Percentiles rank a stretch among this genome's conserved stretches.
Evolutionary conservation across 2,888 invertebrate genomes (phyloP).

Genomic region (Rhyacophila evoluta): DNA sequence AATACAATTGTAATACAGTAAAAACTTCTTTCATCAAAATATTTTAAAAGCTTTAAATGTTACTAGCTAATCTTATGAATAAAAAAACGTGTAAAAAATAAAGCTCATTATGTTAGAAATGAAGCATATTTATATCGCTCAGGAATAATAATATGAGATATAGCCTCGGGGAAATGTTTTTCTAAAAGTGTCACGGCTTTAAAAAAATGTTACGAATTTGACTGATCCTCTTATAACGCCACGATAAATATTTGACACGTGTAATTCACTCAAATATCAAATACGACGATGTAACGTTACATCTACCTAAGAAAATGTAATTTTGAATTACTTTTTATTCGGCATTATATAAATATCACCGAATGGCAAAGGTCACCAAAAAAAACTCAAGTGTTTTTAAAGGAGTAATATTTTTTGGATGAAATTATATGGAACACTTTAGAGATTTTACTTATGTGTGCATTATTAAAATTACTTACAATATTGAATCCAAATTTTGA

Average conservation of each 20-base stretch:
- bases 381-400: no score
- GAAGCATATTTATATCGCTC: neutral
- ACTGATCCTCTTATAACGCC: neutral
- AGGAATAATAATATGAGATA: neutral
- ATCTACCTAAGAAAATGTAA: no score
- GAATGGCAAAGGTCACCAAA: no score
- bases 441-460: no score
- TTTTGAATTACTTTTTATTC: no score
- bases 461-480: no score
- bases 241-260: neutral
- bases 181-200: neutral
- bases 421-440: no score
- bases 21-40: neutral
- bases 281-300: no score
- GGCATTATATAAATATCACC: no score
- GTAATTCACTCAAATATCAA: no score
- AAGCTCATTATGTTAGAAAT: neutral
- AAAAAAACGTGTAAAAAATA: neutral
- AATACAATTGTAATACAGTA: neutral
- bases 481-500: no score
- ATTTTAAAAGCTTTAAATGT: neutral
- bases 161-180: neutral
- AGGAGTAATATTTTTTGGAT: no score
- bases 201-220: neutral
- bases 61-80: slow-evolving; percentile 12